Conservation (phyloP, 2,113 vertebrate species). For the Butastur rufipennis region DNA sequence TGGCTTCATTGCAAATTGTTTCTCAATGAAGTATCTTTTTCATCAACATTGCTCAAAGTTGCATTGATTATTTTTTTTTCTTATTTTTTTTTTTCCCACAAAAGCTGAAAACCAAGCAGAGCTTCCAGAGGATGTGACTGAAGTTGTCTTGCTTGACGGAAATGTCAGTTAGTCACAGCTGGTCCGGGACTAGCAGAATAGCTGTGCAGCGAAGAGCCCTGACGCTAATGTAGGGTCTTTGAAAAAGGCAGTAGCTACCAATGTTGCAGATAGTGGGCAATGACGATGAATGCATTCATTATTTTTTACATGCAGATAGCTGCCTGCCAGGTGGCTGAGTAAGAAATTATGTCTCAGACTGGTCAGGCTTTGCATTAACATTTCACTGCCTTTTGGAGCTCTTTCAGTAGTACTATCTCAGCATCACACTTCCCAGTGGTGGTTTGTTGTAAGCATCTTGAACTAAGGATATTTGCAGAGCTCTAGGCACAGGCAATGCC, state of each 20-base stretch:
- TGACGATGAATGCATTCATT: not conserved
- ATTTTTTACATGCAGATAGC: not conserved
- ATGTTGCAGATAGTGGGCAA: not conserved
- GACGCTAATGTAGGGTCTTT: rapidly evolving
- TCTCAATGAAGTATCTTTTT: rapidly evolving
- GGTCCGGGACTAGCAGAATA: not conserved
- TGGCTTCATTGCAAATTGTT: not conserved
- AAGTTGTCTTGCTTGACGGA: not conserved
- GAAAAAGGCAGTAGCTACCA: too few relatives aligned
- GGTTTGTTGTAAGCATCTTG: not conserved
- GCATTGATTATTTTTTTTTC: not conserved
- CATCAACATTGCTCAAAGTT: not conserved
- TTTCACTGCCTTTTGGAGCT: not conserved
- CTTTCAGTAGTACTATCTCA: not conserved
- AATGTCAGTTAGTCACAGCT: not conserved
- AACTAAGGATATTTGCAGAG: too few relatives aligned
- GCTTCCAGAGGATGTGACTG: not conserved
- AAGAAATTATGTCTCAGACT: not conserved
- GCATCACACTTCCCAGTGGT: not conserved
- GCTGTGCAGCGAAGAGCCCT: not conserved
- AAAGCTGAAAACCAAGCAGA: not conserved
- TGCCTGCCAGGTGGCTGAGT: not conserved
- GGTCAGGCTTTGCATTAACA: not conserved
- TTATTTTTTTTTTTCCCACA: not conserved
- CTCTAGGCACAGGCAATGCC: not conserved